phyloP scores from a whole-genome alignment of 2,888 invertebrate genomes.

The Sussaba pulchella region DNA sequence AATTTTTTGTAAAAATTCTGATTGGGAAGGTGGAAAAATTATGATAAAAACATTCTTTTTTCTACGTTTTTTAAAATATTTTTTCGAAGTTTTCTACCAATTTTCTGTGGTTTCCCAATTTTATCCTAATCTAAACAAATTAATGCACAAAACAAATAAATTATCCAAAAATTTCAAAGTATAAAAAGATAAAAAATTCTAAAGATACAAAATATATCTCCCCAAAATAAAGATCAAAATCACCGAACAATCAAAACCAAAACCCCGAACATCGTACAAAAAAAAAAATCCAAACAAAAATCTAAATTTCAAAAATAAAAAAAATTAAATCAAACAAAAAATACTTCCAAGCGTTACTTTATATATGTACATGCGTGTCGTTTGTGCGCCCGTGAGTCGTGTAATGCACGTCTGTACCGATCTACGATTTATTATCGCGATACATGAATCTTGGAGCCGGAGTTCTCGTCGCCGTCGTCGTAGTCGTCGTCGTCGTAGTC shows the following conservation, averaged over 20 bases:
- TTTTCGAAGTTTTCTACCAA: too few relatives aligned
- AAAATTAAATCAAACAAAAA: conserved; percentile 6
- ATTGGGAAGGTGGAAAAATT: too few relatives aligned
- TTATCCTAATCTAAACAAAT: too few relatives aligned
- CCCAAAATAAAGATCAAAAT: too few relatives aligned
- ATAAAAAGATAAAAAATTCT: too few relatives aligned
- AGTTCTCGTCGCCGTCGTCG: conserved; percentile 45
- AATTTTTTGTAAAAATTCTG: too few relatives aligned
- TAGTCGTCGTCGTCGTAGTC: conserved; percentile 45
- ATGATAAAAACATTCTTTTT: too few relatives aligned
- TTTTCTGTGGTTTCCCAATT: too few relatives aligned
- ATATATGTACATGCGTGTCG: conserved; percentile 48
- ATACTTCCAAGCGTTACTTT: neutral
- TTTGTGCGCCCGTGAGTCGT: conserved; percentile 57
- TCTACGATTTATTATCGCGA: conserved; percentile 63
- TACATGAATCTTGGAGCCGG: conserved; percentile 28
- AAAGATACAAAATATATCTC: too few relatives aligned
- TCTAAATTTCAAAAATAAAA: neutral
- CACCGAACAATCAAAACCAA: neutral
- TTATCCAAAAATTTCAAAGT: too few relatives aligned
- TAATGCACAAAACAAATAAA: too few relatives aligned
- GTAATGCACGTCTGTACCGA: conserved; percentile 57
- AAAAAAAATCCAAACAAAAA: neutral
- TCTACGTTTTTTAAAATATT: too few relatives aligned
- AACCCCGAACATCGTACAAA: neutral